These are phyloP conservation scores for Leptoteleia sp. DNA, from an alignment of 1,140 invertebrate genomes.

Conservation along the genomic window DNA sequence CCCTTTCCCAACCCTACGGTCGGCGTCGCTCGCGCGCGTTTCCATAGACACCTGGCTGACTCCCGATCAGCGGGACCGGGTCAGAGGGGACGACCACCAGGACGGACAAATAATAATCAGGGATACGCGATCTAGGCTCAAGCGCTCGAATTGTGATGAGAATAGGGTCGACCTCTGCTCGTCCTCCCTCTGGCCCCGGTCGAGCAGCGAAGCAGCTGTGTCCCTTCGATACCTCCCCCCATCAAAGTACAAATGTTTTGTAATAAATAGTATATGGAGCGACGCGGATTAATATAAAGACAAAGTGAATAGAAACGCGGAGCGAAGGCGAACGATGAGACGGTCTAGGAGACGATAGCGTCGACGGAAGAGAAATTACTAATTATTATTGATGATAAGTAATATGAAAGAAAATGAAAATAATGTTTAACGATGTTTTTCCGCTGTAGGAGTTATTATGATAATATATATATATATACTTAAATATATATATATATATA, in stretches of 20 bases:
- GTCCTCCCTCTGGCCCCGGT: slow-evolving; percentile 36
- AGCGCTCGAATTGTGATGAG: slow-evolving; percentile 36
- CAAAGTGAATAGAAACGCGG: slow-evolving; percentile 57
- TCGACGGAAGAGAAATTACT: slow-evolving; percentile 67
- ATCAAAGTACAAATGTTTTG: slow-evolving; percentile 81
- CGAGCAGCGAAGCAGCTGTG: slow-evolving; percentile 70
- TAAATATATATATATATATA: slow-evolving; percentile 50
- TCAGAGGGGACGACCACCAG: slow-evolving; percentile 29
- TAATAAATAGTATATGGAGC: slow-evolving; percentile 79
- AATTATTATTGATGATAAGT: slow-evolving; percentile 71
- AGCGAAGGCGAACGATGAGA: slow-evolving; percentile 13
- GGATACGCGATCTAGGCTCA: slow-evolving; percentile 40
- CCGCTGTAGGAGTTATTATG: slow-evolving; percentile 77
- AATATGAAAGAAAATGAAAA: slow-evolving; percentile 67
- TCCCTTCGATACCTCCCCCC: slow-evolving; percentile 78
- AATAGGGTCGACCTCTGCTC: slow-evolving; percentile 31
- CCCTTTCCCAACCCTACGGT: slow-evolving; percentile 1
- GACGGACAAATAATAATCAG: slow-evolving; percentile 42
- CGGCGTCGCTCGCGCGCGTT: slow-evolving; percentile 37
- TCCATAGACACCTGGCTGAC: slow-evolving; percentile 64
- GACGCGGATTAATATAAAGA: slow-evolving; percentile 69
- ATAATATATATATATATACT: slow-evolving; percentile 63
- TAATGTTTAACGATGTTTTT: slow-evolving; percentile 79
- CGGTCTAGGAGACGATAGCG: slow-evolving; percentile 33
- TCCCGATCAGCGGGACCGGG: slow-evolving; percentile 41